These are phyloP conservation scores for Sebastes schlegelii DNA, from an alignment of 2,113 vertebrate species.

Conservation along the genomic window DNA sequence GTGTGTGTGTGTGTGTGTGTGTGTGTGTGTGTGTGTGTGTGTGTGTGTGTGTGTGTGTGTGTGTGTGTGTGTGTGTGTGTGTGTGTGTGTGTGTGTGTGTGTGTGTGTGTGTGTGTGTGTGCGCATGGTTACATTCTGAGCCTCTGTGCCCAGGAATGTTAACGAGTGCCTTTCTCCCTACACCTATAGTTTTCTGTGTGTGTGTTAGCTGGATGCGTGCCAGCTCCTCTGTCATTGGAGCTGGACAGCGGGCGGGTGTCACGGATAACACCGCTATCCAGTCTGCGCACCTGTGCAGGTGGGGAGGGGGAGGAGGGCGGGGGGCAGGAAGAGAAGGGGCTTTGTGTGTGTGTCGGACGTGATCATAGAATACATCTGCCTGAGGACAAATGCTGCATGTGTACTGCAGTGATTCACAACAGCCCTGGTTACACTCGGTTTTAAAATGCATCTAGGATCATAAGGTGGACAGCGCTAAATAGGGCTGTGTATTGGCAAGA, in stretches of 20 bases:
- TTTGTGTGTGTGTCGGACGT: not conserved
- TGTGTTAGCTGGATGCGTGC: slow-evolving; percentile 51
- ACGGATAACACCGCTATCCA: slow-evolving; percentile 49
- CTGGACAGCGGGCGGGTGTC: slow-evolving; percentile 42
- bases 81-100: slow-evolving; percentile 23
- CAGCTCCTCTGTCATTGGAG: slow-evolving; percentile 59
- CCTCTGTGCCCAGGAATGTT: slow-evolving; percentile 61
- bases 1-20: slow-evolving; percentile 25
- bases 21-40: slow-evolving; percentile 21
- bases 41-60: slow-evolving; percentile 23
- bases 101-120: slow-evolving; percentile 25
- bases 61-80: slow-evolving; percentile 23
- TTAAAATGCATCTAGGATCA: not conserved
- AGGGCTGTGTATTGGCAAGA: too few relatives aligned
- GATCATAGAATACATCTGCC: not conserved
- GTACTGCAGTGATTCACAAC: not conserved
- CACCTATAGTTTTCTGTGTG: slow-evolving; percentile 38
- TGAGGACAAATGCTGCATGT: slow-evolving; percentile 6
- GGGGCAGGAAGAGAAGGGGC: slow-evolving; percentile 32
- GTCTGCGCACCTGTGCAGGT: slow-evolving; percentile 70
- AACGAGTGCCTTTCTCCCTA: slow-evolving; percentile 50
- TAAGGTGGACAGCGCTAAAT: too few relatives aligned
- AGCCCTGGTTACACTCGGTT: not conserved
- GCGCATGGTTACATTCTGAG: slow-evolving; percentile 49
- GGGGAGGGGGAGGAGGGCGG: slow-evolving; percentile 16